Evolutionary conservation across 2,113 vertebrate genomes (phyloP).

Genomic region (Varanus komodoensis): DNA sequence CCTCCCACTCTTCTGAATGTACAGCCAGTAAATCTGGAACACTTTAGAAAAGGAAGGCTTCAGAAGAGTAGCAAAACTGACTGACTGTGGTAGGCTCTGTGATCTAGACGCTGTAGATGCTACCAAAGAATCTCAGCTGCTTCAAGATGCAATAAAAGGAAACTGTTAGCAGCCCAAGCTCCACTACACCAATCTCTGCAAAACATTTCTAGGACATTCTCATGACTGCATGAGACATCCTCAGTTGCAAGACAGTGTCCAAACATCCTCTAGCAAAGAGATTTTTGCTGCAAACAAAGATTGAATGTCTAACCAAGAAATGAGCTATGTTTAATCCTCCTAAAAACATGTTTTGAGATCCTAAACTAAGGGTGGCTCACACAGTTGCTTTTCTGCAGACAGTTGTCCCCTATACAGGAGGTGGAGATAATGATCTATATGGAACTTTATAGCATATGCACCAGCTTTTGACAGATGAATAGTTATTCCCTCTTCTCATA

Average conservation of each 20-base stretch:
- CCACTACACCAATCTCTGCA: not conserved
- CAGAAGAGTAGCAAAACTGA: not conserved
- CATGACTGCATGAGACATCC: not conserved
- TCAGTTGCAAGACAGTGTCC: not conserved
- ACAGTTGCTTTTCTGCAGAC: not conserved
- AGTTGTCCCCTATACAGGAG: too few relatives aligned
- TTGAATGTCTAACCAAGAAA: not conserved
- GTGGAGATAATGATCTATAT: too few relatives aligned
- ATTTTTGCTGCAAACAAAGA: not conserved
- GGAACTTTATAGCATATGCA: not conserved
- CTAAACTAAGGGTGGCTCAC: not conserved
- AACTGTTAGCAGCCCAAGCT: not conserved
- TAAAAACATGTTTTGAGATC: not conserved
- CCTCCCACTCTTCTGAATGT: constrained; percentile 16
- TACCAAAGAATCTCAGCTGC: constrained; percentile 13
- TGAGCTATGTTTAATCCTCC: not conserved
- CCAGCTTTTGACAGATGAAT: not conserved
- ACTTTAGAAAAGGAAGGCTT: not conserved
- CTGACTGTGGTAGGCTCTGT: not conserved
- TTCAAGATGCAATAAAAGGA: not conserved
- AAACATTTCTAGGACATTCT: not conserved
- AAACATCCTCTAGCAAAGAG: too few relatives aligned
- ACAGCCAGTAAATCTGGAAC: not conserved
- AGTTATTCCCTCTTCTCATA: not conserved
- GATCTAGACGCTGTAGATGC: constrained; percentile 8